Percentiles rank a stretch among this genome's conserved stretches.
Evolutionary conservation across 1,140 invertebrate species (phyloP).

Genomic region (Stratiolaelaps scimitus): DNA sequence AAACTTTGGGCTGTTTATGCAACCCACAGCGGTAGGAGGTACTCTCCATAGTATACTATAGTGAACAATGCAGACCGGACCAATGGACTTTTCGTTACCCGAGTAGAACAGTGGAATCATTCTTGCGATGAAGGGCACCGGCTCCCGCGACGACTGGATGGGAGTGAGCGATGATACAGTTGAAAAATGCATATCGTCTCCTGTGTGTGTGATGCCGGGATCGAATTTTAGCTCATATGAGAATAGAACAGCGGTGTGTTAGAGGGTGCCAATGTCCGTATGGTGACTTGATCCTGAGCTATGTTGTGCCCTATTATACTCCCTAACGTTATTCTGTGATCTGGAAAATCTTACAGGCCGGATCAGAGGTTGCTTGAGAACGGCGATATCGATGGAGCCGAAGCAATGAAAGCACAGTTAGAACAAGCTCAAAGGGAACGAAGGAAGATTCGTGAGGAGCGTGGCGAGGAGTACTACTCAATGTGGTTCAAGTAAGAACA

Average conservation of each 20-base stretch:
- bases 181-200: too few relatives aligned
- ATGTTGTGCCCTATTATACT: not conserved
- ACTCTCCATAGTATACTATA: not conserved
- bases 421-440: constrained; percentile 57
- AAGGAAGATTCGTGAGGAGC: constrained; percentile 50
- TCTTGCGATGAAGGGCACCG: not conserved
- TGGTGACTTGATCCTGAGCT: too few relatives aligned
- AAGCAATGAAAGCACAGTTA: constrained; percentile 54
- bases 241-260: not conserved
- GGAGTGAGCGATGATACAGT: too few relatives aligned
- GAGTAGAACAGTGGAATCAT: not conserved
- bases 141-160: too few relatives aligned
- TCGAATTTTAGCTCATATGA: too few relatives aligned
- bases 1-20: constrained; percentile 10
- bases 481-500: constrained; percentile 53
- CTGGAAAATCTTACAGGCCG: constrained; percentile 4
- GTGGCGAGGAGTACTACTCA: constrained; percentile 45
- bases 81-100: not conserved
- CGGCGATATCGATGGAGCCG: constrained; percentile 57
- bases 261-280: too few relatives aligned
- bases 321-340: not conserved
- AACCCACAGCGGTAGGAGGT: not conserved
- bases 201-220: too few relatives aligned
- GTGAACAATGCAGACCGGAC: not conserved
- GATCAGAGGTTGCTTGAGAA: constrained; percentile 51